These are phyloP conservation scores for Melipona quadrifasciata DNA, from an alignment of 1,140 invertebrate species.

Conservation along the genomic window DNA sequence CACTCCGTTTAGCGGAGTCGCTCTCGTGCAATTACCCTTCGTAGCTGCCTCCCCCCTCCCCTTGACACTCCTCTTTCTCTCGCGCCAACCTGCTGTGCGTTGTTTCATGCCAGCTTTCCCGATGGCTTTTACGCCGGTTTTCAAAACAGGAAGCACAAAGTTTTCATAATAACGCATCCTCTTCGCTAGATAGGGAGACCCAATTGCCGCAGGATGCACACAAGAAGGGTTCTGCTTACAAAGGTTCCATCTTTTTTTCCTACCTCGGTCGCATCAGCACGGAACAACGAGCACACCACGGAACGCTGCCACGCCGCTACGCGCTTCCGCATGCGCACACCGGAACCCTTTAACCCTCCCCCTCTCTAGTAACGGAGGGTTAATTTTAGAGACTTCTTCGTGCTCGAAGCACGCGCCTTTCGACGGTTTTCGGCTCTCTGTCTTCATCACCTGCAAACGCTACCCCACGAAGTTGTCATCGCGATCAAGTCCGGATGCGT, in stretches of 20 bases:
- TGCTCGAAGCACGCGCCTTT: slow-evolving; percentile 56
- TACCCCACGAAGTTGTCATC: not conserved
- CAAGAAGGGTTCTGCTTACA: slow-evolving; percentile 61
- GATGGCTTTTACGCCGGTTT: slow-evolving; percentile 45
- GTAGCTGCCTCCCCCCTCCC: not conserved
- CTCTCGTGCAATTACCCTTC: slow-evolving; percentile 50
- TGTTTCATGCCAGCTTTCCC: slow-evolving; percentile 7
- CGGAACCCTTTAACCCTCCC: slow-evolving; percentile 50
- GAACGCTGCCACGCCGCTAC: not conserved
- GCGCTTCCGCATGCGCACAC: slow-evolving; percentile 3
- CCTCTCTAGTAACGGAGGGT: slow-evolving; percentile 41
- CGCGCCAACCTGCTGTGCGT: too few species aligned
- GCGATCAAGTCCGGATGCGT: not conserved
- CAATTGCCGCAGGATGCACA: slow-evolving; percentile 68
- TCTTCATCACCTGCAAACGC: too few species aligned
- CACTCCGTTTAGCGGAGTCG: slow-evolving; percentile 28
- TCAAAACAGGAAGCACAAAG: slow-evolving; percentile 65
- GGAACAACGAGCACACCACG: slow-evolving; percentile 61
- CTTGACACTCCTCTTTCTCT: too few species aligned
- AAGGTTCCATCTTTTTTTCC: slow-evolving; percentile 65
- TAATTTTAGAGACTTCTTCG: slow-evolving; percentile 69
- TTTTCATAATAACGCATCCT: slow-evolving; percentile 71
- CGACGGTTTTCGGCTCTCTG: not conserved
- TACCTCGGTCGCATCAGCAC: slow-evolving; percentile 62
- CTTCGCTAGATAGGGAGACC: slow-evolving; percentile 64